These are phyloP conservation scores for Bufo bufo DNA, from an alignment of 2,113 vertebrate genomes.

Conservation along the genomic window DNA sequence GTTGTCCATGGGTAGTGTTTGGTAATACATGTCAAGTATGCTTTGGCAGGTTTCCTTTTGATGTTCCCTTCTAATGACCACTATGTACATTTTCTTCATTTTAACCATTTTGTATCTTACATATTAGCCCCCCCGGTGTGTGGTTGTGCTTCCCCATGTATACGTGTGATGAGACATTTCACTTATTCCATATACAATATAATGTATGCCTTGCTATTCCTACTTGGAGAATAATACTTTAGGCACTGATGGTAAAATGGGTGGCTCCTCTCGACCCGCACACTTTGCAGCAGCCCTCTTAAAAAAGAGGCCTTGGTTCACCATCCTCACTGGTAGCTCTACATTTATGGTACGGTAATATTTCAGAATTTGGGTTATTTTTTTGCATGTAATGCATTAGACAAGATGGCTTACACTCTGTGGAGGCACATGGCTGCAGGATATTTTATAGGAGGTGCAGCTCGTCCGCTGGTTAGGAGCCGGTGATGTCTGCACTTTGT, in stretches of 20 bases:
- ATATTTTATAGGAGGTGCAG: not conserved
- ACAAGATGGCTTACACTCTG: not conserved
- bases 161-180: not conserved
- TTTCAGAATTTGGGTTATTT: not conserved
- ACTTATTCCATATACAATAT: not conserved
- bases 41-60: not conserved
- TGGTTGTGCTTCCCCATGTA: not conserved
- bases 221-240: not conserved
- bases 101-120: not conserved
- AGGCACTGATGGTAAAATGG: not conserved
- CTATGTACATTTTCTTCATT: conserved; percentile 7
- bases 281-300: not conserved
- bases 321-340: not conserved
- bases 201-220: not conserved
- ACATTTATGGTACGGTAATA: conserved; percentile 5
- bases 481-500: too few species aligned
- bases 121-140: not conserved
- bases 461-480: not conserved
- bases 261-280: too few species aligned
- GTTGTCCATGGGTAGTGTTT: too few species aligned
- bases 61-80: not conserved
- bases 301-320: not conserved
- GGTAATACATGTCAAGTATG: not conserved
- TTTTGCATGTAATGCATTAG: not conserved
- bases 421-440: not conserved